A percentile compares a stretch with the other conserved stretches of the same genome.
phyloP scores from a whole-genome alignment of 2,888 invertebrate genomes.

The Hyppa rectilinea region DNA sequence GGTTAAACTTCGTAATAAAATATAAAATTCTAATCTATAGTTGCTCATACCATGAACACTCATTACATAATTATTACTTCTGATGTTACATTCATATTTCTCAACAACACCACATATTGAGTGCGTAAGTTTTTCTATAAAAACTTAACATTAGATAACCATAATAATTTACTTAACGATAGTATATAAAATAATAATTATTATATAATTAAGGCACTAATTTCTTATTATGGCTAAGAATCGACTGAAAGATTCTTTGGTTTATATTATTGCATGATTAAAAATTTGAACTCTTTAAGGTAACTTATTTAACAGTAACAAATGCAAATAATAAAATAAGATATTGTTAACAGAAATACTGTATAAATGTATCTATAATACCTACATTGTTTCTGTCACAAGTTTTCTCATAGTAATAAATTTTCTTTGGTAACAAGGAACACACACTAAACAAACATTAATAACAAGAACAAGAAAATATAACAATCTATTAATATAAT shows the following conservation, averaged over 20 bases:
- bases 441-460: slow-evolving; percentile 88
- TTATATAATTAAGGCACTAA: slow-evolving; percentile 81
- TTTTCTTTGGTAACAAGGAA: slow-evolving; percentile 90
- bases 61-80: slow-evolving; percentile 66
- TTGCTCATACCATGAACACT: slow-evolving; percentile 73
- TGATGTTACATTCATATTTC: slow-evolving; percentile 66
- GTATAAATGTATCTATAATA: slow-evolving; percentile 80
- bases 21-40: slow-evolving; percentile 70
- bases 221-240: slow-evolving; percentile 82
- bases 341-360: slow-evolving; percentile 79
- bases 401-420: slow-evolving; percentile 75
- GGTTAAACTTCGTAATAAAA: slow-evolving; percentile 71
- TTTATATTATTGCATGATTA: slow-evolving; percentile 83
- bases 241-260: slow-evolving; percentile 89
- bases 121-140: slow-evolving; percentile 59
- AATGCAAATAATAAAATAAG: slow-evolving; percentile 78
- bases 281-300: slow-evolving; percentile 87
- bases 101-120: slow-evolving; percentile 61
- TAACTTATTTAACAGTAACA: slow-evolving; percentile 86
- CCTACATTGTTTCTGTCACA: slow-evolving; percentile 73
- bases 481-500: slow-evolving; percentile 85
- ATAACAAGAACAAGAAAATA: slow-evolving; percentile 88
- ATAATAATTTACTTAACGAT: slow-evolving; percentile 82
- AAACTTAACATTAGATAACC: slow-evolving; percentile 70
- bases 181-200: slow-evolving; percentile 70